A percentile compares a stretch with the other conserved stretches of the same genome.
Evolutionary conservation across 2,888 invertebrate species (phyloP).

Genomic region (Diadegma fenestrale): DNA sequence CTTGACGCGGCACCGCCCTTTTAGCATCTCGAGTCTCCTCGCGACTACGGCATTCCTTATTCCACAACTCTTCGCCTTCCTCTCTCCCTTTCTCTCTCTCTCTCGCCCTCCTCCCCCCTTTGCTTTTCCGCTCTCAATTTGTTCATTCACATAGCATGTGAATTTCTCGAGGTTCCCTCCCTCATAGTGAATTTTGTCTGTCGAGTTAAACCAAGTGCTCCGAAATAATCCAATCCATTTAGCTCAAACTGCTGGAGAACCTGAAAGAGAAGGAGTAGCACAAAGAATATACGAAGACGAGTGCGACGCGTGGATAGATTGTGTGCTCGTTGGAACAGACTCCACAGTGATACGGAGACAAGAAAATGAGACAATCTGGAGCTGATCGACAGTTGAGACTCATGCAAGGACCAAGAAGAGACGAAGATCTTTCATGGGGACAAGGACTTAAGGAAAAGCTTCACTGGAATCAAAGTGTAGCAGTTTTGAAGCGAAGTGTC

Average conservation of each 20-base stretch:
- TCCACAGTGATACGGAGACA: slow-evolving; percentile 32
- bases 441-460: neutral
- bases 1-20: slow-evolving; percentile 65
- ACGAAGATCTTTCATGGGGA: neutral
- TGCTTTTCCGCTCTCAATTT: slow-evolving; percentile 19
- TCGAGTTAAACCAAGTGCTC: slow-evolving; percentile 72
- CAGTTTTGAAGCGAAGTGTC: slow-evolving; percentile 29
- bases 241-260: slow-evolving; percentile 66
- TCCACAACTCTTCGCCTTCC: neutral
- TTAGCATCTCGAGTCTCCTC: slow-evolving; percentile 56
- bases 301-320: slow-evolving; percentile 48
- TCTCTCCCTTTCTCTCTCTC: slow-evolving; percentile 2
- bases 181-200: slow-evolving; percentile 66
- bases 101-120: neutral
- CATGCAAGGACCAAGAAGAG: neutral
- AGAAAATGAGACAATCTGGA: slow-evolving; percentile 31
- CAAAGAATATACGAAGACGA: slow-evolving; percentile 40
- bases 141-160: slow-evolving; percentile 31
- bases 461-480: slow-evolving; percentile 10
- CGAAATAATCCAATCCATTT: slow-evolving; percentile 77
- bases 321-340: slow-evolving; percentile 17
- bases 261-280: slow-evolving; percentile 46
- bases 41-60: slow-evolving; percentile 43
- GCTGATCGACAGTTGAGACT: slow-evolving; percentile 39
- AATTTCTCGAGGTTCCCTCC: slow-evolving; percentile 31